Conservation (phyloP, 2,113 vertebrate genomes). For the Gracilinanus agilis region DNA sequence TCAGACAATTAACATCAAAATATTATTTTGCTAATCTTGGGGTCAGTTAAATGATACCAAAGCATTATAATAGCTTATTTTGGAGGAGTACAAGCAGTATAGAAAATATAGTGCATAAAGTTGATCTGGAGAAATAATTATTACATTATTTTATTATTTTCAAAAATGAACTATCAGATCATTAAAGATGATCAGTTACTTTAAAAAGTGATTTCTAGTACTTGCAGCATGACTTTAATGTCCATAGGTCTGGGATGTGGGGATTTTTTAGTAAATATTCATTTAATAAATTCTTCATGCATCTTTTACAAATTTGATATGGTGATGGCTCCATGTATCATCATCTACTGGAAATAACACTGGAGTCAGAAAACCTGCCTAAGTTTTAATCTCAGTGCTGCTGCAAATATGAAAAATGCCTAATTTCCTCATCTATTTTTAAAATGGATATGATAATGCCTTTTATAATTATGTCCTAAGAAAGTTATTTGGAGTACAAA, state of each 20-base stretch:
- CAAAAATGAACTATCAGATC: neutral
- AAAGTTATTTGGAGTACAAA: neutral
- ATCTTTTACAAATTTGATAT: constrained; percentile 46
- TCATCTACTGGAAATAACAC: neutral
- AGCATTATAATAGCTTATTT: neutral
- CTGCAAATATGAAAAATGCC: neutral
- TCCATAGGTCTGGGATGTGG: neutral
- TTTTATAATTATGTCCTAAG: neutral
- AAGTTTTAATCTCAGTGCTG: neutral
- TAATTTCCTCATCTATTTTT: neutral
- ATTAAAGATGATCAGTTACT: neutral
- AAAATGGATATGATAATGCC: neutral
- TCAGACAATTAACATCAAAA: neutral
- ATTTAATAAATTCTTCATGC: constrained; percentile 45
- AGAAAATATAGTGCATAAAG: neutral
- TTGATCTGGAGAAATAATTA: neutral
- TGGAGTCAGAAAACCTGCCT: neutral
- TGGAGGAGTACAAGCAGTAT: neutral
- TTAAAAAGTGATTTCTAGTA: neutral
- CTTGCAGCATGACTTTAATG: neutral
- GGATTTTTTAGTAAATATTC: neutral
- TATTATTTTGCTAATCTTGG: neutral
- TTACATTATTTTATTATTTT: neutral
- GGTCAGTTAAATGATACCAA: neutral
- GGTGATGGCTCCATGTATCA: neutral